A percentile compares a stretch with the other conserved stretches of the same genome.
These are phyloP conservation scores for Lipotes vexillifer DNA, from an alignment of 2,113 vertebrate genomes.

Conservation along the genomic window DNA sequence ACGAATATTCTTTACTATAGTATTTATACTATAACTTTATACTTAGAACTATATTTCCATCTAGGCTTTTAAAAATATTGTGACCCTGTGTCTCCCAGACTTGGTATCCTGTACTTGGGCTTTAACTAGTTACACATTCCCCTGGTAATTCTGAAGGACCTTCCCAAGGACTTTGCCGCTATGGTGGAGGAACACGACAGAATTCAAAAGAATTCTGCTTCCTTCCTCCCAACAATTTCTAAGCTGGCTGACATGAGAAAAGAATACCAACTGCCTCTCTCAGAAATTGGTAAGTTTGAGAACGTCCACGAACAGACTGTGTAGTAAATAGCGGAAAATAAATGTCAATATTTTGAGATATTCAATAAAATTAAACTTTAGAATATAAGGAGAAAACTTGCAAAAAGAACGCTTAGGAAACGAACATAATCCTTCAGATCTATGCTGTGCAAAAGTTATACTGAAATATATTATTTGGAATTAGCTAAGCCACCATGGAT, in stretches of 20 bases:
- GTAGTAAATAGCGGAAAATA: neutral
- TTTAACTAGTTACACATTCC: neutral
- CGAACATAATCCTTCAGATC: neutral
- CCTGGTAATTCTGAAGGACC: conserved; percentile 69
- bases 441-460: neutral
- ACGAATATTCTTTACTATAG: neutral
- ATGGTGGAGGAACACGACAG: conserved; percentile 60
- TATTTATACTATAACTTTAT: neutral
- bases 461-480: neutral
- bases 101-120: neutral
- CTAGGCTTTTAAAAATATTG: neutral
- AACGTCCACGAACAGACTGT: neutral
- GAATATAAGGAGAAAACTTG: neutral
- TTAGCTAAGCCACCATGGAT: neutral
- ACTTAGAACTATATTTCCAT: neutral
- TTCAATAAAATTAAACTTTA: neutral
- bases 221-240: conserved; percentile 67
- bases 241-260: conserved; percentile 62
- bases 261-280: conserved; percentile 71
- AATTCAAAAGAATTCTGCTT: conserved; percentile 61
- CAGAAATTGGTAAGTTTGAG: conserved; percentile 63
- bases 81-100: neutral
- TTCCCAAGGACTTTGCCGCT: conserved; percentile 68
- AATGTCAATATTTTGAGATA: neutral
- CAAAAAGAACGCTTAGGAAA: neutral